A percentile compares a stretch with the other conserved stretches of the same genome.
Evolutionary conservation across 2,113 vertebrate genomes (phyloP).

Genomic region (Anhinga rufa): DNA sequence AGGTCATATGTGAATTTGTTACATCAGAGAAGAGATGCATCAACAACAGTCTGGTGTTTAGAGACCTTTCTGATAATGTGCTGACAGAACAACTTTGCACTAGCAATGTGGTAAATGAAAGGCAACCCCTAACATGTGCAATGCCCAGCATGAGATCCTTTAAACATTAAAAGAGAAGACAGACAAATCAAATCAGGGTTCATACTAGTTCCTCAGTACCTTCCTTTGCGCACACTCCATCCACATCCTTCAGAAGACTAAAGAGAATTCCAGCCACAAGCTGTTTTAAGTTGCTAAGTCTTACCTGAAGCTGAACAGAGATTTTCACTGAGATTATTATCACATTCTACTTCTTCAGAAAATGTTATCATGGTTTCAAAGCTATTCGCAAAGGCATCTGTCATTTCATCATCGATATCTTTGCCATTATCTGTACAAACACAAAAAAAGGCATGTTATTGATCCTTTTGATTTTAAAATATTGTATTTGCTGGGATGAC

Average conservation of each 20-base stretch:
- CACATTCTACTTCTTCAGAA: constrained; percentile 53
- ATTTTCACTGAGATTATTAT: constrained; percentile 46
- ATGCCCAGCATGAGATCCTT: neutral
- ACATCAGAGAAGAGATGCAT: neutral
- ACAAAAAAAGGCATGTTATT: neutral
- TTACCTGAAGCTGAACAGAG: constrained; percentile 35
- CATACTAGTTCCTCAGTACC: neutral
- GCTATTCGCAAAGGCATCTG: neutral
- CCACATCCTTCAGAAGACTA: neutral
- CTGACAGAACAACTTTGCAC: neutral
- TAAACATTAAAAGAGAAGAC: neutral
- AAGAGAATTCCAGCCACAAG: neutral
- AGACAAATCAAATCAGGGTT: neutral
- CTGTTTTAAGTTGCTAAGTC: neutral
- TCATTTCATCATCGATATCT: neutral
- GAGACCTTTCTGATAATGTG: neutral
- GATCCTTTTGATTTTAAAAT: neutral
- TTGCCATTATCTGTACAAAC: neutral
- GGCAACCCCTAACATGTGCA: neutral
- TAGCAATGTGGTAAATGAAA: neutral
- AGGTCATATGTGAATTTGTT: neutral
- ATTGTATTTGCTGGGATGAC: neutral
- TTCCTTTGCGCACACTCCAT: neutral
- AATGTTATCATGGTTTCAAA: constrained; percentile 17
- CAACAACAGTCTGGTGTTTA: neutral